phyloP scores from a whole-genome alignment of 2,113 vertebrate species.

The Lepisosteus osseus region DNA sequence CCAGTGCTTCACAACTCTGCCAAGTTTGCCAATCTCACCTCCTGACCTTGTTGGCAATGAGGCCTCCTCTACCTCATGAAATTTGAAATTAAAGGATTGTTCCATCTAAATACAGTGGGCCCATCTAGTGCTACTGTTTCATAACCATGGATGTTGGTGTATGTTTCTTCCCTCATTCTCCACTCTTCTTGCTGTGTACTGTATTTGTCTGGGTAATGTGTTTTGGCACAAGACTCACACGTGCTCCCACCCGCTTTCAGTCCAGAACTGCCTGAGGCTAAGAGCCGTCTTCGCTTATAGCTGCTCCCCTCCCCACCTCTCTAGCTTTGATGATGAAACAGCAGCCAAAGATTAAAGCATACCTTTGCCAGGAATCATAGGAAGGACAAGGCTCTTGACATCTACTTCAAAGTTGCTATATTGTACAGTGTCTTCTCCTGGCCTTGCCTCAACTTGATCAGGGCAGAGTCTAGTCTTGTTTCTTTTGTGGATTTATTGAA shows the following conservation, averaged over 20 bases:
- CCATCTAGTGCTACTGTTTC: not conserved
- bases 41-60: no score
- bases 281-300: constrained; percentile 20
- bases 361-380: constrained; percentile 27
- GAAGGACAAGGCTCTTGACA: constrained; percentile 28
- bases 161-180: not conserved
- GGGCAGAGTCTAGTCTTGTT: constrained; percentile 30
- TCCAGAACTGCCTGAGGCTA: constrained; percentile 34
- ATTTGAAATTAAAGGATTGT: no score
- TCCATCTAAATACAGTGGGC: no score
- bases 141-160: no score
- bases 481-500: constrained; percentile 7
- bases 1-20: no score
- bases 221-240: constrained; percentile 32
- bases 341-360: constrained; percentile 38
- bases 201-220: constrained; percentile 15
- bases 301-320: constrained; percentile 9
- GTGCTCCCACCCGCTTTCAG: constrained; percentile 27
- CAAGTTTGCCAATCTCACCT: no score
- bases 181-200: not conserved
- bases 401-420: constrained; percentile 37
- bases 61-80: no score
- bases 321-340: constrained; percentile 21
- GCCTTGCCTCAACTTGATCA: constrained; percentile 29
- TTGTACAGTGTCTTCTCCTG: constrained; percentile 11